Evolutionary conservation across 2,888 invertebrate genomes (phyloP), one percentile per base, ranked within the genome.

Genomic region (Elegia similella): DNA sequence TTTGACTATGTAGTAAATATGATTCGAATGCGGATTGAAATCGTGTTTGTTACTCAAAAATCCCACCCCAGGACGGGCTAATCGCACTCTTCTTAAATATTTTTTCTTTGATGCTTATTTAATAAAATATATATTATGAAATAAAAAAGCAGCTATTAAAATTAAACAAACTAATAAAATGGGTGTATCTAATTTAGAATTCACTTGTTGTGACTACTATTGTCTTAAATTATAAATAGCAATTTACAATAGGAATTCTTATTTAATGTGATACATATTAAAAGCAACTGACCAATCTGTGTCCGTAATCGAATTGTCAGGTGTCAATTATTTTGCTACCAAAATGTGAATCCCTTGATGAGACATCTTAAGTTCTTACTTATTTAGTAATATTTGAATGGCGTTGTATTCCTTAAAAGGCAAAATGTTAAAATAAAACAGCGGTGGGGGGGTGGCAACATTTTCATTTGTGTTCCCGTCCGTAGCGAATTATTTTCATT

Each of bases 401-500:
- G 44, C 32, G 54, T 32, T 44, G 30, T 44, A 42, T n/a, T 29
- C 7, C 32, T 32, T 29, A 29, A 43, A 53, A n/a, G 29, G 30
- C 13, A 43, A 30, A 23, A 23, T n/a, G 23, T 5, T 13, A 42
- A 44, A n/a, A 17, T 53, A 32, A 7, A 15, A 15, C 13, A 15
- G 30, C 17, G 42, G 16, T 17, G 48, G 48, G 68, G 73, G 73
- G 74, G 82, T 75, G 81, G 79, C 68, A 59, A 57, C 62, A 59
- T 70, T 72, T 73, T 68, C 66, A 65, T 74, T 88, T 89, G 81
- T 87, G 87, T 89, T 90, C 89, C 90, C 90, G 90, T 90, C 90
- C 90, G 78, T 89, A 88, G 86, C 63, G 69, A 83, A 78, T 86
- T 87, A 86, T 68, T 76, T 70, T 74, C 67, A 74, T 75, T 69